Evolutionary conservation across 2,888 invertebrate genomes (phyloP).

Genomic region (Chaetogeoica ovagalla): DNA sequence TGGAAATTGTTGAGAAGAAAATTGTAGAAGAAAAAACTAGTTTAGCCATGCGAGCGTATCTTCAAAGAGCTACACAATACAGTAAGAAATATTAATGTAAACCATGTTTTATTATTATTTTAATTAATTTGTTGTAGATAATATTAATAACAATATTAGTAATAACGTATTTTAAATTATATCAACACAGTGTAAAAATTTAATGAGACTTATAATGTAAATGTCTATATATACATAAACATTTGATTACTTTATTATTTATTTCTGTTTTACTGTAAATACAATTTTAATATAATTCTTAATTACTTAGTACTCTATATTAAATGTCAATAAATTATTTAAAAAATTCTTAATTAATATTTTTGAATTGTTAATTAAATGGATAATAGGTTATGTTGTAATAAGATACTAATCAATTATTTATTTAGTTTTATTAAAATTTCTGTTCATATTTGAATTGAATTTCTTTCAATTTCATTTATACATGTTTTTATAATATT

Average conservation of each 20-base stretch:
- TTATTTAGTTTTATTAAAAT: neutral
- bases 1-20: constrained; percentile 36
- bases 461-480: neutral
- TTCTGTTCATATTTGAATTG: neutral
- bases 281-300: neutral
- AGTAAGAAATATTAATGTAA: constrained; percentile 60
- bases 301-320: neutral
- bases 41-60: constrained; percentile 87
- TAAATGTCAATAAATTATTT: neutral
- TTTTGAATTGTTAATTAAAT: no score
- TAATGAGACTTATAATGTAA: no score
- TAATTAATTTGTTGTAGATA: no score
- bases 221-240: no score
- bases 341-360: neutral
- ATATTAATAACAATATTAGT: no score
- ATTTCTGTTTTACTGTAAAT: neutral
- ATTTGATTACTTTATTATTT: no score
- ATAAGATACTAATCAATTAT: no score
- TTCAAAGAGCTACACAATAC: constrained; percentile 79
- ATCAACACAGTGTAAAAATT: no score
- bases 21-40: constrained; percentile 61
- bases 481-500: neutral
- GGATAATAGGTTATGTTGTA: no score
- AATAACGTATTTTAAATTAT: no score
- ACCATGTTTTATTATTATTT: neutral